phyloP scores from a whole-genome alignment of 2,797 vertebrate species.

The Bryconaethiops microstoma region DNA sequence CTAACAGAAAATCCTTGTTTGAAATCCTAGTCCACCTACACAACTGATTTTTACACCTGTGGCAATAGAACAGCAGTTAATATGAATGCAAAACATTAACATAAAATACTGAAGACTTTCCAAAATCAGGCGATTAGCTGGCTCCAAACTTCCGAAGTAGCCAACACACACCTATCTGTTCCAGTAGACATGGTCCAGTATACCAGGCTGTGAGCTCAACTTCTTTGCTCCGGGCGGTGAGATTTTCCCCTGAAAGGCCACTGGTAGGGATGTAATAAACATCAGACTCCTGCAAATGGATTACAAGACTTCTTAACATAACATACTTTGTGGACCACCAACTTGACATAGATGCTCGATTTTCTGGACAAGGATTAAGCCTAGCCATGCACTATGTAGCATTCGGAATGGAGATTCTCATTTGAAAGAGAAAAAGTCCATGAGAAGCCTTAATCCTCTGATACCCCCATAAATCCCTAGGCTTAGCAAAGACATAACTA shows the following conservation, averaged over 20 bases:
- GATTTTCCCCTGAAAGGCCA: conserved; percentile 95
- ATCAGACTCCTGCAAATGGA: conserved; percentile 86
- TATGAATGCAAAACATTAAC: not conserved
- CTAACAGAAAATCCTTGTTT: not conserved
- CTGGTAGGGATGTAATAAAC: conserved; percentile 95
- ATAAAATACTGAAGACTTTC: not conserved
- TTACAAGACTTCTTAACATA: not conserved
- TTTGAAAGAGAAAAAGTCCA: no score
- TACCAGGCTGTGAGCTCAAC: conserved; percentile 89
- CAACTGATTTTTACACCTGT: not conserved
- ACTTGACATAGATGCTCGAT: not conserved
- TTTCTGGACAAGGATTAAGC: not conserved
- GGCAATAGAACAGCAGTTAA: not conserved
- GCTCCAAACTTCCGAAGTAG: not conserved
- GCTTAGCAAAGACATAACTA: no score
- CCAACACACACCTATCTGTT: conserved; percentile 89
- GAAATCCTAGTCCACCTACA: not conserved
- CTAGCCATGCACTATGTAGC: no score
- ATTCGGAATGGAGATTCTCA: no score
- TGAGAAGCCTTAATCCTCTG: no score
- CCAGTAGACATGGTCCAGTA: conserved; percentile 88
- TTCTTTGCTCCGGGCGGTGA: conserved; percentile 81
- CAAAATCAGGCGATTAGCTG: not conserved
- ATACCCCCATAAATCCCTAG: no score
- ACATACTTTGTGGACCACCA: no score